Evolutionary conservation across 2,888 invertebrate genomes (phyloP).

Genomic region (Pristionchus fissidentatus): DNA sequence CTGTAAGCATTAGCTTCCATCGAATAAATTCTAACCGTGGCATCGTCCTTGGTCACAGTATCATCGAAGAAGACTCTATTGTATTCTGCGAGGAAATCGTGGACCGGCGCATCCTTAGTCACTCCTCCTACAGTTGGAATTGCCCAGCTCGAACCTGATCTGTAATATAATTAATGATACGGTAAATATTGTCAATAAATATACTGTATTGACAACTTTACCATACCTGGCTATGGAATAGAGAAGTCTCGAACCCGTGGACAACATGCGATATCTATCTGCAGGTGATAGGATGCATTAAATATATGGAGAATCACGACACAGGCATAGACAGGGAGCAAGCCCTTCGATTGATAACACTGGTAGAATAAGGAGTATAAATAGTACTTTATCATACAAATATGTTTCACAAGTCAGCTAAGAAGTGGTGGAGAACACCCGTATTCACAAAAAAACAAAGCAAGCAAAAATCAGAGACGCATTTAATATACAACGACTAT

Average conservation of each 20-base stretch:
- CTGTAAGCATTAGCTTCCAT: not conserved
- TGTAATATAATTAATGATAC: not conserved
- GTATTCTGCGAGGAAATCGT: constrained; percentile 59
- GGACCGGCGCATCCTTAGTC: constrained; percentile 58
- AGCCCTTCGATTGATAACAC: not conserved
- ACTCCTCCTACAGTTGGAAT: constrained; percentile 53
- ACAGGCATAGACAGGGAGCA: not conserved
- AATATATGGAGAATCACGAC: not conserved
- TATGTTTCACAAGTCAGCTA: not conserved
- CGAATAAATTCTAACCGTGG: constrained; percentile 52
- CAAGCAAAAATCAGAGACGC: not conserved
- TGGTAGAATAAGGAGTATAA: not conserved
- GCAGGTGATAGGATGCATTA: no score
- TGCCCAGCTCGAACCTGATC: constrained; percentile 40
- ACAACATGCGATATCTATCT: constrained; percentile 33
- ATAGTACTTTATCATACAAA: constrained; percentile 18
- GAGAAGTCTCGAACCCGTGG: not conserved
- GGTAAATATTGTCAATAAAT: not conserved
- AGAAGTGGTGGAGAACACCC: constrained; percentile 12
- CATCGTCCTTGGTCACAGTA: constrained; percentile 62
- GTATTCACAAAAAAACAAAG: constrained; percentile 26
- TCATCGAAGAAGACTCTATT: constrained; percentile 64
- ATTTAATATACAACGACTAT: constrained; percentile 17
- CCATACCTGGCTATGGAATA: not conserved
- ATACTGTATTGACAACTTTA: not conserved